Evolutionary conservation across 2,888 invertebrate species (phyloP).

Genomic region (Thecocarcelia acutangulata): DNA sequence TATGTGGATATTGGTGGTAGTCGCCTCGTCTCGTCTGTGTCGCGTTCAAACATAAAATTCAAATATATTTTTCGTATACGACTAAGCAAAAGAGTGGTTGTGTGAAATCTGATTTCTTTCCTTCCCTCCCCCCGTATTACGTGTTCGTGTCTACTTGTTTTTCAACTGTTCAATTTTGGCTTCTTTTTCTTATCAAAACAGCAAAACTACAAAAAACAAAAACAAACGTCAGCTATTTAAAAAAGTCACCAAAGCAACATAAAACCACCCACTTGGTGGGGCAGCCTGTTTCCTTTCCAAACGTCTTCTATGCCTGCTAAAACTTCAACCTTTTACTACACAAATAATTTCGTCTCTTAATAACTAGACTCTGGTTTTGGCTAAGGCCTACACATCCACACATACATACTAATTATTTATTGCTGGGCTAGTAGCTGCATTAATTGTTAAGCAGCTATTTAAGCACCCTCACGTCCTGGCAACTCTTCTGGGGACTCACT

Average conservation of each 20-base stretch:
- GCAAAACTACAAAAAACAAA: neutral
- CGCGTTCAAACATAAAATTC: slow-evolving; percentile 36
- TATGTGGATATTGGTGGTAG: slow-evolving; percentile 4
- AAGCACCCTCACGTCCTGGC: slow-evolving; percentile 22
- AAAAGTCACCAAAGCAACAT: slow-evolving; percentile 19
- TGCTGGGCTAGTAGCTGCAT: slow-evolving; percentile 40
- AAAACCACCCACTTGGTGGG: slow-evolving; percentile 59
- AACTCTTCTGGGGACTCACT: neutral
- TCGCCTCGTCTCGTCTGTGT: slow-evolving; percentile 49
- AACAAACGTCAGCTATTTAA: slow-evolving; percentile 2
- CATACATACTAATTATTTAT: too few relatives aligned
- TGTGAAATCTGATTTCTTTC: neutral
- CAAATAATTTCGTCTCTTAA: slow-evolving; percentile 38
- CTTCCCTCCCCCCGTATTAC: neutral
- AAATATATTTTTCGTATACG: slow-evolving; percentile 18
- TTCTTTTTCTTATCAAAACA: slow-evolving; percentile 33
- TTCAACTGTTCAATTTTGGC: slow-evolving; percentile 37
- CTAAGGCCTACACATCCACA: too few relatives aligned
- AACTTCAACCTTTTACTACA: slow-evolving; percentile 19
- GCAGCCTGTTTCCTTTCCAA: slow-evolving; percentile 49
- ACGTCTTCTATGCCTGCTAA: slow-evolving; percentile 39
- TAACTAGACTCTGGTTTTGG: slow-evolving; percentile 12
- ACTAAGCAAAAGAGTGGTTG: slow-evolving; percentile 37
- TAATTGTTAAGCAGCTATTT: slow-evolving; percentile 32
- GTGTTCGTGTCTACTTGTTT: slow-evolving; percentile 52